Percentiles rank a stretch among this genome's conserved stretches.
Evolutionary conservation across 1,140 invertebrate species (phyloP).

Genomic region (Ips typographus): DNA sequence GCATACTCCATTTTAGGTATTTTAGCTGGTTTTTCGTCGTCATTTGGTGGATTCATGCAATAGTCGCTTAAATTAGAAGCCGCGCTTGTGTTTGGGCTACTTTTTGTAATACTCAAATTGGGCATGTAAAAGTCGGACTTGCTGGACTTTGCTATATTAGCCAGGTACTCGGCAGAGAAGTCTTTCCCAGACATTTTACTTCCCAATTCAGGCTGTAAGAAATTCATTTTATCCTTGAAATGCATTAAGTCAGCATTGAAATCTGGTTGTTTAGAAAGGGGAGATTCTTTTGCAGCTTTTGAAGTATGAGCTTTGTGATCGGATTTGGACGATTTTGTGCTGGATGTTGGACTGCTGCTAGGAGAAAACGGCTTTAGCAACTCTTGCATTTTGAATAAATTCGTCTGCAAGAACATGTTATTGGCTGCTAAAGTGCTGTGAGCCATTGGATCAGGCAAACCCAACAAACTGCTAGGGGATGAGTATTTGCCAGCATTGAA

Average conservation of each 20-base stretch:
- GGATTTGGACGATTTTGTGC: slow-evolving; percentile 38
- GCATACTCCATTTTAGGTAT: slow-evolving; percentile 40
- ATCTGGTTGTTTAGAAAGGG: slow-evolving; percentile 41
- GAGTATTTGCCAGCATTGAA: slow-evolving; percentile 63
- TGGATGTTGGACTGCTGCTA: slow-evolving; percentile 44
- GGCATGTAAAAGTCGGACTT: slow-evolving; percentile 43
- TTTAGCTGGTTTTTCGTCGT: slow-evolving; percentile 38
- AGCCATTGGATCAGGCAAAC: slow-evolving; percentile 67
- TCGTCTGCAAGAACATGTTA: slow-evolving; percentile 65
- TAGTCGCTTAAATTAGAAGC: slow-evolving; percentile 30
- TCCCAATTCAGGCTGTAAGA: slow-evolving; percentile 53
- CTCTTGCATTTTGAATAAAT: slow-evolving; percentile 58
- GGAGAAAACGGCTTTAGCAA: slow-evolving; percentile 55
- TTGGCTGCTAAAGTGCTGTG: slow-evolving; percentile 68
- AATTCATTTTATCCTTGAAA: slow-evolving; percentile 49
- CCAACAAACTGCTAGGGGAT: slow-evolving; percentile 57
- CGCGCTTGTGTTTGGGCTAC: slow-evolving; percentile 18
- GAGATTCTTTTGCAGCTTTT: slow-evolving; percentile 48
- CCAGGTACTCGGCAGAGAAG: slow-evolving; percentile 52
- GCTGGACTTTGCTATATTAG: slow-evolving; percentile 47
- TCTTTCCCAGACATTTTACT: slow-evolving; percentile 48
- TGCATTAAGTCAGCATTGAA: slow-evolving; percentile 49
- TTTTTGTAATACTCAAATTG: slow-evolving; percentile 38
- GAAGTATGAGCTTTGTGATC: slow-evolving; percentile 49
- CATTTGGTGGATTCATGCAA: slow-evolving; percentile 39